Evolutionary conservation across 1,140 invertebrate genomes (phyloP), one percentile per base, ranked within the genome.

Genomic region (Lasioglossum baleicum): DNA sequence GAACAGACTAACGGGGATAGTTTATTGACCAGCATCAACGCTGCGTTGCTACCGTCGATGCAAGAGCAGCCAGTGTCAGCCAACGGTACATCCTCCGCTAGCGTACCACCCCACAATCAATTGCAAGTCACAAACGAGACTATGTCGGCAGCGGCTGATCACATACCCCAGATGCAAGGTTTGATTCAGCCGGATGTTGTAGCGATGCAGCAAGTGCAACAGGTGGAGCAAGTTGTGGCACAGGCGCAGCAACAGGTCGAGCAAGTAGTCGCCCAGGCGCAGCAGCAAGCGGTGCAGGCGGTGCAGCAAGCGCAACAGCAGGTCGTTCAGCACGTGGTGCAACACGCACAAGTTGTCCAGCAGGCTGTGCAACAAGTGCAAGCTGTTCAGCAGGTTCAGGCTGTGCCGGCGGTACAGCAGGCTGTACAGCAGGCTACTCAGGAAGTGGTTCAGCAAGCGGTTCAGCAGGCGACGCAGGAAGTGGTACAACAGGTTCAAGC

Each of bases 381-480:
- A 58, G 89, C 90, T 2, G 90, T 91, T 8, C 90, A 92, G 35
- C 91, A 93, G 31, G 90, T 90, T 7, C 91, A 93, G 64, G 94
- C 94, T 89, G 94, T 94, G 11, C 87, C 88, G 0, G 89, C 88
- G 0, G 88, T 92, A 31, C 92, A 93, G 42, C 91, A 92, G 51
- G 89, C 90, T 44, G 94, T 95, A 0, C 94, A 94, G 76, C 94
- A 95, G 83, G 94, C 94, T 11, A 94, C 94, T n/a, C 93, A 94
- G 71, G 94, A 94, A 81, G 94, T 93, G 2, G 94, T 94, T 2
- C 93, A 93, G 79, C 94, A 94, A 81, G 94, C 94, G 0, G 94
- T 95, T 7, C 94, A 94, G 74, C 91, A 93, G 70, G 89, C 88
- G 2, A 90, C 88, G 5, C 88, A 90, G 20, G 89, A 89, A 68